Conservation (phyloP, 2,113 vertebrate species). For the Stigmatopora nigra region DNA sequence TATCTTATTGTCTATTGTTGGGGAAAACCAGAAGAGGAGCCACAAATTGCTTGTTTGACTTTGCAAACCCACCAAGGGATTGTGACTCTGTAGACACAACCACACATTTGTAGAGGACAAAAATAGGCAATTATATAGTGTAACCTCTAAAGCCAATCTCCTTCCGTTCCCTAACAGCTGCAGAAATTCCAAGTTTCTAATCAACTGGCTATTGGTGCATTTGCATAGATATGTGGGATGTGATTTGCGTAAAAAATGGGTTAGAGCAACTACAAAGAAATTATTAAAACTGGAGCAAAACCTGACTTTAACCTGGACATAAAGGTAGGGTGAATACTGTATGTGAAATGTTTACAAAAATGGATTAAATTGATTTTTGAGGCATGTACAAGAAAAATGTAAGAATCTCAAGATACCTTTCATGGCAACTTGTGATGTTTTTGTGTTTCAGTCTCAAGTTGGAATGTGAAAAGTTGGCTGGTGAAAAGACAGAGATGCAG, state of each 20-base stretch:
- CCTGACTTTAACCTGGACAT: neutral
- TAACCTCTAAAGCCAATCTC: neutral
- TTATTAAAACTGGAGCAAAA: neutral
- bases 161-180: neutral
- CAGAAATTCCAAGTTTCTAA: neutral
- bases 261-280: neutral
- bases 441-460: constrained; percentile 81
- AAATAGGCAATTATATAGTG: constrained; percentile 2
- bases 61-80: neutral
- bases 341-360: neutral
- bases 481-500: constrained; percentile 98
- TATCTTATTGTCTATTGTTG: neutral
- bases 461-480: constrained; percentile 97
- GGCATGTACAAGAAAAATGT: neutral
- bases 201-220: neutral
- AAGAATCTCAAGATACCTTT: neutral
- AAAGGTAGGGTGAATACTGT: neutral
- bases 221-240: neutral
- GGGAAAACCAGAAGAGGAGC: constrained; percentile 10
- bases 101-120: neutral
- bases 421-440: constrained; percentile 12
- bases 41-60: neutral
- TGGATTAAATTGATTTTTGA: neutral
- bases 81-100: neutral
- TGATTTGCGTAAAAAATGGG: neutral